phyloP scores from a whole-genome alignment of 2,113 vertebrate species.

The Campylomormyrus numenius region DNA sequence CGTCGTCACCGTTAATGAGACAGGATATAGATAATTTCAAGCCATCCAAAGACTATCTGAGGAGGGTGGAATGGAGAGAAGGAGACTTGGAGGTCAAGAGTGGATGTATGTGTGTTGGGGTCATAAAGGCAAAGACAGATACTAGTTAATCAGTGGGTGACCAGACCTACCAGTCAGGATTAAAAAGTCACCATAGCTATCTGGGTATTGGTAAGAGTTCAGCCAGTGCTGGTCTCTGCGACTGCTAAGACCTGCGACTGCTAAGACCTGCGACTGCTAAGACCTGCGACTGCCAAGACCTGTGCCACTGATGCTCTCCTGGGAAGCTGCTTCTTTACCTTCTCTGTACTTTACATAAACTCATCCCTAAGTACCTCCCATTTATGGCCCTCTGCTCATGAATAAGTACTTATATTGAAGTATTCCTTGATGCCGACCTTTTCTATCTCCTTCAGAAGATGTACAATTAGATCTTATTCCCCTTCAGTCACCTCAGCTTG shows the following conservation, averaged over 20 bases:
- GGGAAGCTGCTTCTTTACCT: not conserved
- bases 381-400: not conserved
- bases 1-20: constrained; percentile 22
- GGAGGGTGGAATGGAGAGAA: not conserved
- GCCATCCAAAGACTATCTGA: not conserved
- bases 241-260: too few relatives aligned
- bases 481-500: not conserved
- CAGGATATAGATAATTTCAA: constrained; percentile 11
- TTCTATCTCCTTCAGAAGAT: not conserved
- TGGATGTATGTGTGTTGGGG: not conserved
- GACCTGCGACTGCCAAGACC: not conserved
- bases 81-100: not conserved
- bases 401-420: constrained; percentile 10
- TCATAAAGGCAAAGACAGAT: not conserved
- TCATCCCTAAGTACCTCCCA: not conserved
- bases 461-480: not conserved
- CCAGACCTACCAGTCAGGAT: not conserved
- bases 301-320: not conserved
- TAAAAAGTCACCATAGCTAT: not conserved
- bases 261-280: not conserved
- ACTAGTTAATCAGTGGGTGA: not conserved
- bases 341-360: not conserved
- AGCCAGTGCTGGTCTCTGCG: not conserved
- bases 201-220: not conserved
- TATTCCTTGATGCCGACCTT: not conserved